Evolutionary conservation across 1,140 invertebrate species (phyloP).

Genomic region (Drosophila pseudoobscura): DNA sequence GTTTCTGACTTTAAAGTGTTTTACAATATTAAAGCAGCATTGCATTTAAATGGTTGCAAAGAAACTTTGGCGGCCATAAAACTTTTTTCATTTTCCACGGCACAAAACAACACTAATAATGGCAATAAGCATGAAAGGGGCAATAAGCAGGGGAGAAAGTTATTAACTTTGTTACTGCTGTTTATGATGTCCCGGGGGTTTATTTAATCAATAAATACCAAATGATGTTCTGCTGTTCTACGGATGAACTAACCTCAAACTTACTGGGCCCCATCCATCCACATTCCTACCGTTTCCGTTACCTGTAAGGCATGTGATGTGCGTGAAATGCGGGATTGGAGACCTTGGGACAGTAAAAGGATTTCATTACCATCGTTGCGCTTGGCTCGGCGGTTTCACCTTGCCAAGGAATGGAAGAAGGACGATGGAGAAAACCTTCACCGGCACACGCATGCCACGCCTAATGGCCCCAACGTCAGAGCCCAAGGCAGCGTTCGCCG

Average conservation of each 20-base stretch:
- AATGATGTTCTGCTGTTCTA: slow-evolving; percentile 24
- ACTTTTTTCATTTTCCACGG: slow-evolving; percentile 67
- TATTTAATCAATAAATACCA: slow-evolving; percentile 58
- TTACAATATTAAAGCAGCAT: slow-evolving; percentile 32
- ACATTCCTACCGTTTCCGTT: slow-evolving; percentile 1
- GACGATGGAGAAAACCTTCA: slow-evolving; percentile 57
- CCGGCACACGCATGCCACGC: slow-evolving; percentile 59
- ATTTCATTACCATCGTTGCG: slow-evolving; percentile 68
- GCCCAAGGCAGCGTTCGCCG: slow-evolving; percentile 43
- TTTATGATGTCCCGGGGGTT: slow-evolving; percentile 48
- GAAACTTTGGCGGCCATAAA: slow-evolving; percentile 55
- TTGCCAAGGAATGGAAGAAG: slow-evolving; percentile 42
- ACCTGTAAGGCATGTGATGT: slow-evolving; percentile 25
- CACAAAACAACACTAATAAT: slow-evolving; percentile 52
- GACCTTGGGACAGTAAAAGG: slow-evolving; percentile 52
- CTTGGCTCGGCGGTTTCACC: slow-evolving; percentile 47
- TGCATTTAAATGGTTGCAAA: slow-evolving; percentile 30
- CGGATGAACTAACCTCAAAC: no score
- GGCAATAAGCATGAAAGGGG: slow-evolving; percentile 64
- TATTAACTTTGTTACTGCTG: slow-evolving; percentile 52
- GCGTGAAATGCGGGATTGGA: slow-evolving; percentile 15
- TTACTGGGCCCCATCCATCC: no score
- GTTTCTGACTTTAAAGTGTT: slow-evolving; percentile 48
- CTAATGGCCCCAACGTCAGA: slow-evolving; percentile 32
- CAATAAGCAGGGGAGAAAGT: slow-evolving; percentile 50